A percentile compares a stretch with the other conserved stretches of the same genome.
Conservation (phyloP, 2,113 vertebrate species). For the Xenotilapia leptura region DNA sequence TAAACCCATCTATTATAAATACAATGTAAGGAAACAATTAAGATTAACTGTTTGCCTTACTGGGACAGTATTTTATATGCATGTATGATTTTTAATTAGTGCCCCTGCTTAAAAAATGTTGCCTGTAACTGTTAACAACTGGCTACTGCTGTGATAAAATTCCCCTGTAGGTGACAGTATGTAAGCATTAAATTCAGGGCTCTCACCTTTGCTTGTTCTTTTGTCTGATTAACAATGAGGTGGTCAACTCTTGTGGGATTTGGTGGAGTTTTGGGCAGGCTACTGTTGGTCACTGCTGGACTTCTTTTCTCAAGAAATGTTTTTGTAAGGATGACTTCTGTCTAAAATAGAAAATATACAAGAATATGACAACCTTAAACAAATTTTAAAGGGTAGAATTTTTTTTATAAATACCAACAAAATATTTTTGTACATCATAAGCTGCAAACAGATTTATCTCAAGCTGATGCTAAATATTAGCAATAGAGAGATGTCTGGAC, state of each 20-base stretch:
- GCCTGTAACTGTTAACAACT: background rate
- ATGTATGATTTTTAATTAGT: background rate
- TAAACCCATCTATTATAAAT: background rate
- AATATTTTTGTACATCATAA: background rate
- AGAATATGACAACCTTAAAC: background rate
- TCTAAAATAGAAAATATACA: slow-evolving; percentile 40
- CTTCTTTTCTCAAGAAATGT: slow-evolving; percentile 46
- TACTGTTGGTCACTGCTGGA: slow-evolving; percentile 1
- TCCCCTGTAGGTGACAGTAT: slow-evolving; percentile 12
- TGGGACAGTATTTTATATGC: background rate
- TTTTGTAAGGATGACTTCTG: slow-evolving; percentile 55
- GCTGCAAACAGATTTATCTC: background rate
- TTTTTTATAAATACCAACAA: background rate
- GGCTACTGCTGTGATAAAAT: background rate
- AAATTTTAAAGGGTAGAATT: background rate
- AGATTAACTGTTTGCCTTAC: background rate
- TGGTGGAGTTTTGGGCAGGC: slow-evolving; percentile 48
- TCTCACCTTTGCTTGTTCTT: slow-evolving; percentile 67
- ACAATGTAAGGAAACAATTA: background rate
- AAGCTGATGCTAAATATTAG: background rate
- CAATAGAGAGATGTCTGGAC: background rate
- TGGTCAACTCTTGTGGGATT: slow-evolving; percentile 62
- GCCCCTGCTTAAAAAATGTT: background rate
- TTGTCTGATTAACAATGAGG: slow-evolving; percentile 64
- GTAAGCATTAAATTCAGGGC: background rate